Evolutionary conservation across 35 echinoderm and acorn worm species (phyloP).

Genomic region (Hemicentrotus pulcherrimus): DNA sequence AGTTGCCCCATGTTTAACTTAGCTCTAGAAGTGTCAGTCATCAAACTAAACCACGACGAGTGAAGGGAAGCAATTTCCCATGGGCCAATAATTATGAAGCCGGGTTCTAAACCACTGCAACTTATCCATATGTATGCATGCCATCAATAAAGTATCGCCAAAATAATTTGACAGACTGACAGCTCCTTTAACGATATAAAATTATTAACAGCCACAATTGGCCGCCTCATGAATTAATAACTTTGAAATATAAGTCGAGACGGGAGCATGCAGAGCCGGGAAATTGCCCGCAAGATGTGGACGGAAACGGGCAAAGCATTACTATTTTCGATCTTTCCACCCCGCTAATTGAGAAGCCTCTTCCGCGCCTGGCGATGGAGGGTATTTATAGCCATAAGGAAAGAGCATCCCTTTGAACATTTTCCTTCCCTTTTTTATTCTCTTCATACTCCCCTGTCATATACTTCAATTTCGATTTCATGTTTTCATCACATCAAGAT

Average conservation of each 20-base stretch:
- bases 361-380: not conserved
- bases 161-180: not conserved
- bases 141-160: no score
- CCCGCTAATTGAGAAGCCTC: not conserved
- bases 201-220: not conserved
- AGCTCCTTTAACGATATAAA: not conserved
- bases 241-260: not conserved
- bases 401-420: not conserved
- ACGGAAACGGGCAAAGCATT: not conserved
- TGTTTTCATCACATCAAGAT: not conserved
- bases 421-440: not conserved
- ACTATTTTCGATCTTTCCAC: not conserved
- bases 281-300: not conserved
- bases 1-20: no score
- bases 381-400: not conserved
- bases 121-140: no score
- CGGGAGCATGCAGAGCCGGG: not conserved
- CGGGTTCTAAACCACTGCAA: no score
- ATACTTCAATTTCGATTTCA: not conserved
- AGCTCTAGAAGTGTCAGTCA: no score
- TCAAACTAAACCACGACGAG: no score
- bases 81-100: no score
- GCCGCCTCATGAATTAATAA: not conserved
- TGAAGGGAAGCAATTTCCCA: no score
- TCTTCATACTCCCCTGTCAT: not conserved